These are phyloP conservation scores for Heteractis magnifica DNA, from an alignment of 92 coral and sea anemone genomes.

Conservation along the genomic window DNA sequence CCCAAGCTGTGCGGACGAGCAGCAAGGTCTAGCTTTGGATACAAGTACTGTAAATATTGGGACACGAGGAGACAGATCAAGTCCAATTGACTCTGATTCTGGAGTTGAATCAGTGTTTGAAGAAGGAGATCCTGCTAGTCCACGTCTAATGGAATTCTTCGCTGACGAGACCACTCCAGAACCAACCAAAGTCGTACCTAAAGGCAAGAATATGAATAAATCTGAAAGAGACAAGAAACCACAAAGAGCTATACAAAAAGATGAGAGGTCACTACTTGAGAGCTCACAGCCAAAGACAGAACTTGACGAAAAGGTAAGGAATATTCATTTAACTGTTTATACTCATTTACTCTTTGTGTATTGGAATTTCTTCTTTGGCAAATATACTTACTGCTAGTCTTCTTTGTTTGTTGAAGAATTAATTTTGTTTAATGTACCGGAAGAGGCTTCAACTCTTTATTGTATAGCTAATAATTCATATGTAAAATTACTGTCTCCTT, in stretches of 20 bases:
- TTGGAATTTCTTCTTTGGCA: background rate
- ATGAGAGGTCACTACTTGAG: constrained; percentile 57
- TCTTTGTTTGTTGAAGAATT: too few species aligned
- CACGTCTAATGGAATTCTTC: constrained; percentile 60
- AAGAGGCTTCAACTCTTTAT: too few species aligned
- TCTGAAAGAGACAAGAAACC: constrained; percentile 36
- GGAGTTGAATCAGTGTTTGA: constrained; percentile 83
- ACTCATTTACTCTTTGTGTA: background rate
- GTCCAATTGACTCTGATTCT: constrained; percentile 82
- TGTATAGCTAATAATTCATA: background rate
- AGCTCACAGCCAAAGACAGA: constrained; percentile 81
- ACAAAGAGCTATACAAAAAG: constrained; percentile 45
- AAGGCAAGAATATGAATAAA: constrained; percentile 41
- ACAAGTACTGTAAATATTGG: constrained; percentile 40
- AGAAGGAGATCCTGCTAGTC: constrained; percentile 51
- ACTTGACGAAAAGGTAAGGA: constrained; percentile 86
- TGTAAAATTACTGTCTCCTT: background rate
- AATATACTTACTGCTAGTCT: too few species aligned
- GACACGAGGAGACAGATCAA: constrained; percentile 26
- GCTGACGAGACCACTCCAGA: constrained; percentile 34
- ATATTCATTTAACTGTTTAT: background rate
- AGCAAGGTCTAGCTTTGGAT: constrained; percentile 51
- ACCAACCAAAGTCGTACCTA: constrained; percentile 18
- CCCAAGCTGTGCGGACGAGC: constrained; percentile 40
- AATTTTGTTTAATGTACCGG: too few species aligned